Conservation (phyloP, 2,888 invertebrate species). For the Hirudinaria manillensis region DNA sequence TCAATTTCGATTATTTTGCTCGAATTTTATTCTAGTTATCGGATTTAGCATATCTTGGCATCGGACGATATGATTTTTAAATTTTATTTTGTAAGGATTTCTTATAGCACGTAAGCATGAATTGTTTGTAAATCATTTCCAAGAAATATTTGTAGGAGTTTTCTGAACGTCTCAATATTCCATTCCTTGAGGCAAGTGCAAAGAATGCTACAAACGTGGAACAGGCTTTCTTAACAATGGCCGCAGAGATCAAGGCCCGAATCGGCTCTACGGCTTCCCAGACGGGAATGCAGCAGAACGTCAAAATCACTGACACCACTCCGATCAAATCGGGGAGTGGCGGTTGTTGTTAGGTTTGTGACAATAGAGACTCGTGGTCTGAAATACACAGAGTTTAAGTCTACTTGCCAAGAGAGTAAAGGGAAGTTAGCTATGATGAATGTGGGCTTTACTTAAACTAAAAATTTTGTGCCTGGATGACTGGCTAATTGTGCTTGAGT, state of each 20-base stretch:
- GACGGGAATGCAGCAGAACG: slow-evolving; percentile 63
- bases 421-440: too few species aligned
- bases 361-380: background rate
- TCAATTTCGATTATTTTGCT: background rate
- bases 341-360: slow-evolving; percentile 75
- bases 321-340: slow-evolving; percentile 87
- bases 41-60: background rate
- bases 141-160: slow-evolving; percentile 71
- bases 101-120: background rate
- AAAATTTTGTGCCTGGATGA: too few species aligned
- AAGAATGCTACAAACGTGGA: slow-evolving; percentile 99
- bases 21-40: background rate
- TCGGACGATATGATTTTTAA: background rate
- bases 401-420: too few species aligned
- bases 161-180: slow-evolving; percentile 79
- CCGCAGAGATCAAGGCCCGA: slow-evolving; percentile 95
- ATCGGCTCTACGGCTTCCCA: slow-evolving; percentile 88
- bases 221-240: slow-evolving; percentile 96
- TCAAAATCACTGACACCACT: slow-evolving; percentile 84
- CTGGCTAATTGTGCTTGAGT: slow-evolving; percentile 4
- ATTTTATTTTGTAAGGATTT: background rate
- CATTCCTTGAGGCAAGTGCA: slow-evolving; percentile 95
- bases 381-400: too few species aligned
- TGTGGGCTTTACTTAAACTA: too few species aligned
- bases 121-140: too few species aligned